Conservation (phyloP, 2,797 vertebrate species). For the Yasuhikotakia modesta region DNA sequence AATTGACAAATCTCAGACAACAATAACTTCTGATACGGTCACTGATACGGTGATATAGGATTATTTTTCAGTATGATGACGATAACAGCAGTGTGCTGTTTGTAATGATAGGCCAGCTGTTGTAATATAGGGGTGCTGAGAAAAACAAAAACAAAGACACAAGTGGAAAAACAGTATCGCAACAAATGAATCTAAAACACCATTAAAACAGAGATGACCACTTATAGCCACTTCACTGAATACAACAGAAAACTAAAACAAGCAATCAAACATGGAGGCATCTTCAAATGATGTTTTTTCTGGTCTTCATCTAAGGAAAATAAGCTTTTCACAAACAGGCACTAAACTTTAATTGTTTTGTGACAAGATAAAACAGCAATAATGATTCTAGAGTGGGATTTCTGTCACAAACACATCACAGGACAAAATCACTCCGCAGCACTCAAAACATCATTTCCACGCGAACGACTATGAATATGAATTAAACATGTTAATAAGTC, state of each 20-base stretch:
- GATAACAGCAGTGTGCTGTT: background rate
- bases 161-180: conserved; percentile 10
- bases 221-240: conserved; percentile 12
- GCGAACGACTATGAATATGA: background rate
- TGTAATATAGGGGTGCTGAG: background rate
- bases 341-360: conserved; percentile 34
- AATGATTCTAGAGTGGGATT: conserved; percentile 26
- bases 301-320: conserved; percentile 20
- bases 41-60: background rate
- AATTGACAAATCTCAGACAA: background rate
- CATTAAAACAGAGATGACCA: conserved; percentile 24
- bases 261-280: conserved; percentile 17
- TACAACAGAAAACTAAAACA: background rate
- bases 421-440: background rate
- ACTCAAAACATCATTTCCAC: conserved; percentile 24
- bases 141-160: background rate
- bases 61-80: background rate
- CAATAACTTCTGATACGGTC: background rate
- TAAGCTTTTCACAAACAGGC: background rate
- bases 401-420: background rate
- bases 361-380: conserved; percentile 49
- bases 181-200: conserved; percentile 23
- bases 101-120: background rate
- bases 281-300: conserved; percentile 18
- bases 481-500: background rate